Conservation (phyloP, 2,888 invertebrate genomes). For the Gari tellinella region DNA sequence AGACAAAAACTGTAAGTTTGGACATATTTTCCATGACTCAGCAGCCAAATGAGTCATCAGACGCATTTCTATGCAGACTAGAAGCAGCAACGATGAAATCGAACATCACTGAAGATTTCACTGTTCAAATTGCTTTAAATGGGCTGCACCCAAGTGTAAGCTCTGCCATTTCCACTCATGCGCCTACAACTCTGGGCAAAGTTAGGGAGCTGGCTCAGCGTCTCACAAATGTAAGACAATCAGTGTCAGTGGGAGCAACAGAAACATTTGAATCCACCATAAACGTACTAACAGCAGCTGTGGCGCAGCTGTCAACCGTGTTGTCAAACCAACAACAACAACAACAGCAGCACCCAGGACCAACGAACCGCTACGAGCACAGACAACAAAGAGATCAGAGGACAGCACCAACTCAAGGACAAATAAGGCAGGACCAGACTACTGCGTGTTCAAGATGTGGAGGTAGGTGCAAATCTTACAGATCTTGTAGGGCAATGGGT, state of each 20-base stretch:
- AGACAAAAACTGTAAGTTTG: neutral
- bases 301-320: too few relatives aligned
- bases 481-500: too few relatives aligned
- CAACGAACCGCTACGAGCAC: too few relatives aligned
- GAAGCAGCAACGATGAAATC: neutral
- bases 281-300: neutral
- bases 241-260: neutral
- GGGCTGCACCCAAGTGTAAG: constrained; percentile 14
- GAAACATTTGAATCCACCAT: neutral
- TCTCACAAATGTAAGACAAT: neutral
- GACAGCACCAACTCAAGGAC: too few relatives aligned
- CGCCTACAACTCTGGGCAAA: constrained; percentile 11
- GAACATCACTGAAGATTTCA: neutral
- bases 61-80: constrained; percentile 1
- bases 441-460: constrained; percentile 11
- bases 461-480: too few relatives aligned
- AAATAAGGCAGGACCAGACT: too few relatives aligned
- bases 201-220: constrained; percentile 6
- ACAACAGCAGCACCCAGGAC: too few relatives aligned
- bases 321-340: too few relatives aligned
- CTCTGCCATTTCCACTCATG: constrained; percentile 16
- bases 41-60: neutral
- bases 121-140: constrained; percentile 13
- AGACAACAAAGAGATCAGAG: too few relatives aligned
- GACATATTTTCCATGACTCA: constrained; percentile 7